phyloP scores from a whole-genome alignment of 1,140 invertebrate genomes.

The Pseudoatta argentina region DNA sequence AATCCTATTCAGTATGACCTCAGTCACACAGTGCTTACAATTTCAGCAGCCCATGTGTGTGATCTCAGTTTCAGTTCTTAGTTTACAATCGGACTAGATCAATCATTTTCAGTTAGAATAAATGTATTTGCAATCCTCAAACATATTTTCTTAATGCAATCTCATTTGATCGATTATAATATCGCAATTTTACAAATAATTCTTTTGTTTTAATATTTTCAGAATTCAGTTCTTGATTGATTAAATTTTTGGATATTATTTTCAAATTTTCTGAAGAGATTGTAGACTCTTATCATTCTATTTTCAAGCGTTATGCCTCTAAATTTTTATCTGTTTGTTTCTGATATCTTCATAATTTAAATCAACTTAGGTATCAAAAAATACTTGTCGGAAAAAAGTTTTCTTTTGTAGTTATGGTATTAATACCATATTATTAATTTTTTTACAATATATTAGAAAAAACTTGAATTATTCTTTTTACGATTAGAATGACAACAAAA shows the following conservation, averaged over 20 bases:
- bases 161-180: not conserved
- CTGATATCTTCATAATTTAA: not conserved
- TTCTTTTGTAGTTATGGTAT: not conserved
- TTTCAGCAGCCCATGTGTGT: not conserved
- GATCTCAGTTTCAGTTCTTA: slow-evolving; percentile 47
- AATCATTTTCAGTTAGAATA: slow-evolving; percentile 41
- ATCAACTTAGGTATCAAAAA: not conserved
- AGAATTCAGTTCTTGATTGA: not conserved
- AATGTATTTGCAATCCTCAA: slow-evolving; percentile 22
- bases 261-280: not conserved
- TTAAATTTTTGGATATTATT: not conserved
- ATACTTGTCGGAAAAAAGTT: not conserved
- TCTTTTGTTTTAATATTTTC: not conserved
- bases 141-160: slow-evolving; percentile 14
- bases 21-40: not conserved
- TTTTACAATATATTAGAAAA: not conserved
- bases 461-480: not conserved
- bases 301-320: not conserved
- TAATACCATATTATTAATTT: not conserved
- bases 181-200: slow-evolving; percentile 4
- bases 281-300: not conserved
- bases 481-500: not conserved
- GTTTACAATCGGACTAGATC: slow-evolving; percentile 49
- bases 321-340: not conserved
- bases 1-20: slow-evolving; percentile 39